Base-by-base conservation (phyloP, 2,888 invertebrate species). In the Epiblema foenella region DNA sequence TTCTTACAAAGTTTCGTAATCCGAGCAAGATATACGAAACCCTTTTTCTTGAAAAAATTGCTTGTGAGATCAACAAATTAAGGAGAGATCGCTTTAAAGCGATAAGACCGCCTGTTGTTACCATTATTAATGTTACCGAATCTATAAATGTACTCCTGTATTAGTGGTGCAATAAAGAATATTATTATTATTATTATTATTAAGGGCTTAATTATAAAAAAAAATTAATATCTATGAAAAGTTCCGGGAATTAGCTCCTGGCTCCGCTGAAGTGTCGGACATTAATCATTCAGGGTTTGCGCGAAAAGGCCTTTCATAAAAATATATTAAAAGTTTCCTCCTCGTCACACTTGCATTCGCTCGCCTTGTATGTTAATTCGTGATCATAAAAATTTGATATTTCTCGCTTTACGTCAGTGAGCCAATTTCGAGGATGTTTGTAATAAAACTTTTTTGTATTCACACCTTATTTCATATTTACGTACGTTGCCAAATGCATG, bases 291-390 rank as follows among this genome's bases (percentile, higher is more conserved):
- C 83, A 83, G 82, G 83, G 82, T 86, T 83, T 83, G 83, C 87
- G 85, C 85, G 85, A 86, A 88, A 89, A 88, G 78, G 85, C 84
- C 83, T 89, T 90, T 87, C 87, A 88, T 87, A 87, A 89, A 89
- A 88, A 90, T 89, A 87, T 90, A 90, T 90, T 89, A 89, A 89
- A 89, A 87, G 81, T 89, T 90, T 87, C 81, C 83, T 79, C 82
- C 85, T 82, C 86, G 85, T 87, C 86, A 87, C 86, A 83, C 83
- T 80, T 77, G 79, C 81, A 81, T 82, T 85, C 82, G 83, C 83
- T 82, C 88, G 87, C 84, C 85, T 85, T 87, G 82, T 90, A 90
- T 90, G 91, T 85, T 88, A 91, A 91, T 91, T 89, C 85, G 78
- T 77, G 81, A 81, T 80, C 85, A 82, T 89, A 89, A 89, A 89